Percentiles rank a stretch among this genome's conserved stretches.
phyloP scores from a whole-genome alignment of 2,888 invertebrate species.

The Apantesis nais region DNA sequence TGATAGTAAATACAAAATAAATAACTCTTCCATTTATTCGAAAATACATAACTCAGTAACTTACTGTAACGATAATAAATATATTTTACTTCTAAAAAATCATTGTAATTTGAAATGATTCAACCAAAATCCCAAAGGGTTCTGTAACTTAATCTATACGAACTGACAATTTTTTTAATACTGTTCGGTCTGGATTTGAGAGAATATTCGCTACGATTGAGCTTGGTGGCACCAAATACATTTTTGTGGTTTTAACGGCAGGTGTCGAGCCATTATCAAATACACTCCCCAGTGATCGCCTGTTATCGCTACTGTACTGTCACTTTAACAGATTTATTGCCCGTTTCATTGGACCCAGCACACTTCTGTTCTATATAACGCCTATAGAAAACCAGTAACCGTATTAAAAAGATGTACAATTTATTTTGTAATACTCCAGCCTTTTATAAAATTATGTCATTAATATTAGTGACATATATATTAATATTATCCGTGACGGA shows the following conservation, averaged over 20 bases:
- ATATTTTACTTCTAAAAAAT: background rate
- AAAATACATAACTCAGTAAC: background rate
- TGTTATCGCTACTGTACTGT: conserved; percentile 70
- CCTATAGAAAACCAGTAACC: conserved; percentile 53
- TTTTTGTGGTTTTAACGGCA: conserved; percentile 53
- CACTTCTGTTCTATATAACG: conserved; percentile 57
- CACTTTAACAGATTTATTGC: conserved; percentile 70
- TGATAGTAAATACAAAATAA: too few relatives aligned
- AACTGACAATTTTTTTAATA: conserved; percentile 16
- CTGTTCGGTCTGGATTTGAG: conserved; percentile 14
- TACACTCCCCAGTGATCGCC: conserved; percentile 66
- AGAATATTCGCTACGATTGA: conserved; percentile 26
- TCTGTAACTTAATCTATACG: conserved; percentile 8
- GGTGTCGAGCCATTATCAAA: conserved; percentile 72
- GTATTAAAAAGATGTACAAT: conserved; percentile 50
- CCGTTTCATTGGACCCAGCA: conserved; percentile 62
- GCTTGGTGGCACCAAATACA: conserved; percentile 27
- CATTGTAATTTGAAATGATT: conserved; percentile 9
- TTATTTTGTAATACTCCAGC: conserved; percentile 51
- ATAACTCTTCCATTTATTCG: background rate
- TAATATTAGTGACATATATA: background rate
- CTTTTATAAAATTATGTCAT: conserved; percentile 36
- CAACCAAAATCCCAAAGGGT: background rate
- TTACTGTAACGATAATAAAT: background rate
- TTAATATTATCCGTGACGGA: too few relatives aligned